Evolutionary conservation across 2,113 vertebrate genomes (phyloP).

Genomic region (Alectura lathami): DNA sequence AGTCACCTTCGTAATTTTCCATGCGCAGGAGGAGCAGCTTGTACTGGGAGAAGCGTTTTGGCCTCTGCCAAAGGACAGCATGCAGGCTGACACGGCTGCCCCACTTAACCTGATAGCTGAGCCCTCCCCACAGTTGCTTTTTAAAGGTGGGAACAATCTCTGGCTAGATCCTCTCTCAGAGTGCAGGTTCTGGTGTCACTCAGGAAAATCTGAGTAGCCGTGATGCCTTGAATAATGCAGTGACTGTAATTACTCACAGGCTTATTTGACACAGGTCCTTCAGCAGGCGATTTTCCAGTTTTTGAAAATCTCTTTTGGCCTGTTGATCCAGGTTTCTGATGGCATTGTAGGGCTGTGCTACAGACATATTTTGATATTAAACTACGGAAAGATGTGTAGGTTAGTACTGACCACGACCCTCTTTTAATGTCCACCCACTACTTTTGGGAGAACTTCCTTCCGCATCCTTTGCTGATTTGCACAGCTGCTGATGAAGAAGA

Average conservation of each 20-base stretch:
- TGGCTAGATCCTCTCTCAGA: neutral
- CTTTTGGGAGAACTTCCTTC: neutral
- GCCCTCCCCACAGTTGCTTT: conserved; percentile 49
- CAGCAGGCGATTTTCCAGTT: neutral
- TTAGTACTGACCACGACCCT: neutral
- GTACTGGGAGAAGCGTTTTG: conserved; percentile 47
- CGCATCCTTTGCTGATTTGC: neutral
- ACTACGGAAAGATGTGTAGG: neutral
- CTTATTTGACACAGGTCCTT: neutral
- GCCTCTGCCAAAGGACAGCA: neutral
- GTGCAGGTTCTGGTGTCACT: conserved; percentile 30
- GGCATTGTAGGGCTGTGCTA: neutral
- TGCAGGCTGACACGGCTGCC: neutral
- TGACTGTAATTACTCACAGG: neutral
- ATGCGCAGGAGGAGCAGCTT: neutral
- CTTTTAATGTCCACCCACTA: neutral
- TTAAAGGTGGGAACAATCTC: conserved; percentile 1
- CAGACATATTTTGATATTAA: neutral
- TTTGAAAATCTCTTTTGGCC: neutral
- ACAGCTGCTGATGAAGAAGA: neutral
- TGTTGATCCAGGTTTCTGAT: neutral
- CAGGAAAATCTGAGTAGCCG: conserved; percentile 7
- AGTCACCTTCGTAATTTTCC: conserved; percentile 61
- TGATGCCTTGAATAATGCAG: neutral
- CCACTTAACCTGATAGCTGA: conserved; percentile 39